A percentile compares a stretch with the other conserved stretches of the same genome.
Conservation (phyloP, 1,140 invertebrate genomes). For the Macrosteles quadrilineatus region DNA sequence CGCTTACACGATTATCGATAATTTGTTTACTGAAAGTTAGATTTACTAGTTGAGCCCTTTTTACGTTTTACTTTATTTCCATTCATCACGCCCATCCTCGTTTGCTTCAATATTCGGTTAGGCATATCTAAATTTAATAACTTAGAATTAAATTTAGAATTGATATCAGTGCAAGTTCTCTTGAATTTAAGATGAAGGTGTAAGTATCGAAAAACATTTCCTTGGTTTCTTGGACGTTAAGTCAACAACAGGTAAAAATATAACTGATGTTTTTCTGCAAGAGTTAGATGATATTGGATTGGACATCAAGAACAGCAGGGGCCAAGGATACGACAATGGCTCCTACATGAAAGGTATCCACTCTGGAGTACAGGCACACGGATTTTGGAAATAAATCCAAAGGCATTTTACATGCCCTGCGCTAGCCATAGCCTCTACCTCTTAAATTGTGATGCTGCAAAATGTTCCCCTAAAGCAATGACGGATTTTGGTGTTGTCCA, state of each 20-base stretch:
- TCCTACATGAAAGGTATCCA: conserved; percentile 45
- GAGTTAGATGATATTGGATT: conserved; percentile 29
- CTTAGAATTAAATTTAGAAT: not conserved
- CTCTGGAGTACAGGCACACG: conserved; percentile 37
- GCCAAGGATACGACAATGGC: conserved; percentile 48
- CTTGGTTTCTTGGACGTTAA: conserved; percentile 7
- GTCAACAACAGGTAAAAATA: conserved; percentile 9
- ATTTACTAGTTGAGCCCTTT: too few relatives aligned
- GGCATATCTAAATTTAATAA: too few relatives aligned
- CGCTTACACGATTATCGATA: too few relatives aligned
- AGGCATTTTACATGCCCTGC: conserved; percentile 34
- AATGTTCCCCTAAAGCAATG: conserved; percentile 1
- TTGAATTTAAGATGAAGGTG: not conserved
- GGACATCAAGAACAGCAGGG: conserved; percentile 42
- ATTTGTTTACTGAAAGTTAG: too few relatives aligned
- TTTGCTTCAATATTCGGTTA: too few relatives aligned
- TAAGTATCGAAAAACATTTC: conserved; percentile 15
- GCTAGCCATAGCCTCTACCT: conserved; percentile 36
- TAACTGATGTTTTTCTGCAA: conserved; percentile 36
- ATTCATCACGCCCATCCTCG: too few relatives aligned
- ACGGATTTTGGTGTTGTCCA: conserved; percentile 40
- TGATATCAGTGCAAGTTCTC: not conserved
- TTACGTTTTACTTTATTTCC: too few relatives aligned
- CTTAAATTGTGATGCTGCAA: conserved; percentile 3
- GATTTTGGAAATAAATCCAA: conserved; percentile 36